A percentile compares a stretch with the other conserved stretches of the same genome.
Conservation (phyloP, 2,113 vertebrate genomes). For the Nicator chloris region DNA sequence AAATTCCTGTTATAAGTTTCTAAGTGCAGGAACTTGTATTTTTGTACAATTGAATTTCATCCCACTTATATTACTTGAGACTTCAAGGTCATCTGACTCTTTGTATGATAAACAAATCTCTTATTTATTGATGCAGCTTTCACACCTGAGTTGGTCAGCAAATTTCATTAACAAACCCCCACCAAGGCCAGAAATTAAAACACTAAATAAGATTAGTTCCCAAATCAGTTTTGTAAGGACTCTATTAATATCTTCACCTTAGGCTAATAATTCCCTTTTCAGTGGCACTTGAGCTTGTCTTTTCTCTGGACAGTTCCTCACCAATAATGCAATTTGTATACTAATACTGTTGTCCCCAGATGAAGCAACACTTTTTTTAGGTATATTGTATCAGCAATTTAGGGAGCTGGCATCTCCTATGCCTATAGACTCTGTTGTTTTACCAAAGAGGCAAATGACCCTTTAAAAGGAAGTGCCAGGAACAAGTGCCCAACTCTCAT, state of each 20-base stretch:
- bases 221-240: neutral
- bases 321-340: neutral
- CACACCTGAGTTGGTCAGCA: conserved; percentile 7
- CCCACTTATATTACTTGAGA: neutral
- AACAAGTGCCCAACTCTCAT: neutral
- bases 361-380: neutral
- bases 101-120: neutral
- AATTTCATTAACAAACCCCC: conserved; percentile 20
- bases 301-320: neutral
- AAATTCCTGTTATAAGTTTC: neutral
- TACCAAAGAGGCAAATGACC: neutral
- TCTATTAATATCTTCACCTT: conserved; percentile 1
- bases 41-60: neutral
- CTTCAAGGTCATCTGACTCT: conserved; percentile 15
- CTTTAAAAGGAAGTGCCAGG: neutral
- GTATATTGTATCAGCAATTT: neutral
- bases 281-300: neutral
- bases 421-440: neutral
- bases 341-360: neutral
- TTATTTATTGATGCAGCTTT: conserved; percentile 5
- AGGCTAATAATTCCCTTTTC: neutral
- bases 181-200: conserved; percentile 52
- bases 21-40: neutral
- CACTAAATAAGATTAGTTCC: conserved; percentile 38
- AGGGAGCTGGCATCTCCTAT: neutral